A percentile compares a stretch with the other conserved stretches of the same genome.
Evolutionary conservation across 2,113 vertebrate species (phyloP).

Genomic region (Megaceryle maxima): DNA sequence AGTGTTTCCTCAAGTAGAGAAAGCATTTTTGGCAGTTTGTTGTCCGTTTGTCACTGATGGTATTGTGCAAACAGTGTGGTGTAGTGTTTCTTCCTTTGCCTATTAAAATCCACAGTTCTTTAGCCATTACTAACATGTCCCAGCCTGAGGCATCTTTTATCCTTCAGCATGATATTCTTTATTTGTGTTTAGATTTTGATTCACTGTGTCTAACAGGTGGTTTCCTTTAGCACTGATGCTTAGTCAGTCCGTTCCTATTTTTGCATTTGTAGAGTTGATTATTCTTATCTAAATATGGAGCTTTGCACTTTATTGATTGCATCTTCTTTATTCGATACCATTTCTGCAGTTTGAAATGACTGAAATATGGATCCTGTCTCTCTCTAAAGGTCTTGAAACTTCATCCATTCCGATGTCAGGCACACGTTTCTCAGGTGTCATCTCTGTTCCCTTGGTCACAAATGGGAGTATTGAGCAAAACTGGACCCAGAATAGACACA

Average conservation of each 20-base stretch:
- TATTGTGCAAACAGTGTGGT: background rate
- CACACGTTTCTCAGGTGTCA: background rate
- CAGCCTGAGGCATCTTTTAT: background rate
- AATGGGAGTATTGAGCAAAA: background rate
- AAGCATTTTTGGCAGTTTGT: background rate
- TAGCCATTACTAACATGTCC: background rate
- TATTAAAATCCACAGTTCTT: background rate
- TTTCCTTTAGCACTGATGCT: background rate
- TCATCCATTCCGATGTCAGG: background rate
- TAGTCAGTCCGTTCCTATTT: background rate
- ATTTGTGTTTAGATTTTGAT: background rate
- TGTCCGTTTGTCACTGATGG: background rate
- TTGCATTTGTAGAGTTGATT: background rate
- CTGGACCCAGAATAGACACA: background rate
- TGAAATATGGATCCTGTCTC: background rate
- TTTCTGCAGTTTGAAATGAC: background rate
- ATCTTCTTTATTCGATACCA: background rate
- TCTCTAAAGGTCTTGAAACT: background rate
- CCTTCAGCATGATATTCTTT: background rate
- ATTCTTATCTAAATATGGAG: background rate
- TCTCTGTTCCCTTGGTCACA: background rate
- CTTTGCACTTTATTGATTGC: background rate
- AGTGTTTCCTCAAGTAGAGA: background rate
- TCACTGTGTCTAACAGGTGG: background rate
- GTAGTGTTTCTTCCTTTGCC: background rate